Evolutionary conservation across 2,113 vertebrate species (phyloP).

Genomic region (Okapia johnstoni): DNA sequence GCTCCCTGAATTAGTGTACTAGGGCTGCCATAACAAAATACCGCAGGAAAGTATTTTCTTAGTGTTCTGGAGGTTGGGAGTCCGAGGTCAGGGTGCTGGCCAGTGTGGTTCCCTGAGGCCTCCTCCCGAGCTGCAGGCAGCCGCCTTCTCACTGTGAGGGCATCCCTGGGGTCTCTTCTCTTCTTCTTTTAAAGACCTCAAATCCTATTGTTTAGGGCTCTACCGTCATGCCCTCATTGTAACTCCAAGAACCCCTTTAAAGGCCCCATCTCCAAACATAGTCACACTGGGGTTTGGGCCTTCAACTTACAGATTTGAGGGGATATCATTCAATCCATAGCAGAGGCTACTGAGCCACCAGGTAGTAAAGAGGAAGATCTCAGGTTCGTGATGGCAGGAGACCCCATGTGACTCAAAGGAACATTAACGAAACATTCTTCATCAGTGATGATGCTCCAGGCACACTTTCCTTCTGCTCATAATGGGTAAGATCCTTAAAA

Average conservation of each 20-base stretch:
- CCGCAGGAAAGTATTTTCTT: neutral
- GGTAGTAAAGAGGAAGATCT: neutral
- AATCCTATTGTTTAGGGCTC: neutral
- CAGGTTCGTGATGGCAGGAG: neutral
- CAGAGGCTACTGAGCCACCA: neutral
- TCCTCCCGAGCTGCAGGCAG: neutral
- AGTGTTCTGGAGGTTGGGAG: neutral
- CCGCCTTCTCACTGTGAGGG: neutral
- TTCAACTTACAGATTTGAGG: neutral
- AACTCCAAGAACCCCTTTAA: neutral
- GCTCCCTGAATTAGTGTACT: neutral
- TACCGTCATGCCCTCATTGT: neutral
- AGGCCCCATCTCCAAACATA: neutral
- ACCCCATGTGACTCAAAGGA: neutral
- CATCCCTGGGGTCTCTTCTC: neutral
- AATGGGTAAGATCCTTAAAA: neutral
- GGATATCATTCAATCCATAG: neutral
- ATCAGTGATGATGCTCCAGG: too few relatives aligned
- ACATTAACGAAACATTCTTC: too few relatives aligned
- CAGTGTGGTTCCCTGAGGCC: neutral
- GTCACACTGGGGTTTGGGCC: neutral
- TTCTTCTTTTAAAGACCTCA: neutral
- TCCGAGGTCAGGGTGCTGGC: neutral
- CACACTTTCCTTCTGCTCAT: neutral
- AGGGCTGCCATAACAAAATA: neutral